These are phyloP conservation scores for Schizopygopsis pylzovi DNA, from an alignment of 2,797 vertebrate species.

Conservation along the genomic window DNA sequence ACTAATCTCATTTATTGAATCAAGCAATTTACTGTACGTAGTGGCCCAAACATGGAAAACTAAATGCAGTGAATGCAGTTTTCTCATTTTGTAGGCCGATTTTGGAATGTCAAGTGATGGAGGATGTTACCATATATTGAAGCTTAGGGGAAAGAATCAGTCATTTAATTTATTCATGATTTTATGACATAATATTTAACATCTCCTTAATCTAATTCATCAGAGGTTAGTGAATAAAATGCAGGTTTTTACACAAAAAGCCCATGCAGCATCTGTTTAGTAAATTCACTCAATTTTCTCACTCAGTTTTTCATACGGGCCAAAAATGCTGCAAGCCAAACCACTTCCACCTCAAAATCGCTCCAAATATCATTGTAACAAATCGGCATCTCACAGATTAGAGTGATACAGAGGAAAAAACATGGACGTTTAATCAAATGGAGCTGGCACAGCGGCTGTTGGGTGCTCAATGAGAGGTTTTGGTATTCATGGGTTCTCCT, in stretches of 20 bases:
- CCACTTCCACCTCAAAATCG: background rate
- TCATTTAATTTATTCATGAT: constrained; percentile 1
- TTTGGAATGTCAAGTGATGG: background rate
- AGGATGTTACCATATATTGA: constrained; percentile 3
- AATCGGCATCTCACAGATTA: background rate
- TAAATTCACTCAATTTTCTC: background rate
- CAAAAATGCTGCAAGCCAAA: constrained; percentile 1
- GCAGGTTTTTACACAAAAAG: background rate
- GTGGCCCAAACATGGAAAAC: background rate
- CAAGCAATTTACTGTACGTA: background rate
- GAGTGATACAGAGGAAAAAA: background rate
- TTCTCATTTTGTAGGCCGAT: background rate
- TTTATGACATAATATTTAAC: background rate
- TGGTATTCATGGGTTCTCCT: constrained; percentile 43
- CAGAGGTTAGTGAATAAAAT: background rate
- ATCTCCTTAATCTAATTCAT: background rate
- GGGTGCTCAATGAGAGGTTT: constrained; percentile 24
- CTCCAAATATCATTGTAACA: background rate
- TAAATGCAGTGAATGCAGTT: background rate
- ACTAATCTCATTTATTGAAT: background rate
- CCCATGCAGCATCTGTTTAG: background rate
- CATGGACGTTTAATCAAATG: constrained; percentile 5
- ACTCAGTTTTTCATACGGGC: background rate
- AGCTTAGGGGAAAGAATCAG: background rate
- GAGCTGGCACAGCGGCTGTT: constrained; percentile 28